Conservation (phyloP, 2,797 vertebrate genomes). For the Triplophysa yarkandensis region DNA sequence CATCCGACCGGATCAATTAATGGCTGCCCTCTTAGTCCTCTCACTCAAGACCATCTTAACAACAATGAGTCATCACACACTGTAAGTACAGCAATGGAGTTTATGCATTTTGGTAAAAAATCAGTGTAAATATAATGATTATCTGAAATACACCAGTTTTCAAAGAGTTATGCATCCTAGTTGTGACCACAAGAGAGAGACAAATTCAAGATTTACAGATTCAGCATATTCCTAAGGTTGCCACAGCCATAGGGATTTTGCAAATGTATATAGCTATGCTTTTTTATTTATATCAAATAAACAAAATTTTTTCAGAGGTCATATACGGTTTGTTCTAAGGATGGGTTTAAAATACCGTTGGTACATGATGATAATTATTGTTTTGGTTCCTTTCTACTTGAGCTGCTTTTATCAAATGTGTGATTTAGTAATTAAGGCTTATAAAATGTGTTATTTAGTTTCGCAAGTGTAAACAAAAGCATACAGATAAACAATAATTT, state of each 20-base stretch:
- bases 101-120: background rate
- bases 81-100: conserved; percentile 46
- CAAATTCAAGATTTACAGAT: conserved; percentile 14
- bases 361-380: conserved; percentile 22
- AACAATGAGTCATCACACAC: conserved; percentile 58
- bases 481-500: background rate
- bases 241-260: background rate
- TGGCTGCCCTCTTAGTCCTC: conserved; percentile 38
- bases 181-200: conserved; percentile 50
- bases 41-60: conserved; percentile 60
- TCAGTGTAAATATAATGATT: conserved; percentile 13
- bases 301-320: background rate
- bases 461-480: background rate
- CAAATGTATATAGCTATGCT: conserved; percentile 11
- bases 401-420: conserved; percentile 19
- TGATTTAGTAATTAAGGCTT: conserved; percentile 3
- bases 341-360: background rate
- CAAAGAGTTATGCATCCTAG: too few relatives aligned
- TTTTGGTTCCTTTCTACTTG: background rate
- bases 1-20: conserved; percentile 48
- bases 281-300: background rate
- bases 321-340: background rate
- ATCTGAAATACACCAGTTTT: background rate
- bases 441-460: conserved; percentile 24
- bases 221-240: background rate